These are phyloP conservation scores for Trachymyrmex cornetzi DNA, from an alignment of 1,140 invertebrate species.

Conservation along the genomic window DNA sequence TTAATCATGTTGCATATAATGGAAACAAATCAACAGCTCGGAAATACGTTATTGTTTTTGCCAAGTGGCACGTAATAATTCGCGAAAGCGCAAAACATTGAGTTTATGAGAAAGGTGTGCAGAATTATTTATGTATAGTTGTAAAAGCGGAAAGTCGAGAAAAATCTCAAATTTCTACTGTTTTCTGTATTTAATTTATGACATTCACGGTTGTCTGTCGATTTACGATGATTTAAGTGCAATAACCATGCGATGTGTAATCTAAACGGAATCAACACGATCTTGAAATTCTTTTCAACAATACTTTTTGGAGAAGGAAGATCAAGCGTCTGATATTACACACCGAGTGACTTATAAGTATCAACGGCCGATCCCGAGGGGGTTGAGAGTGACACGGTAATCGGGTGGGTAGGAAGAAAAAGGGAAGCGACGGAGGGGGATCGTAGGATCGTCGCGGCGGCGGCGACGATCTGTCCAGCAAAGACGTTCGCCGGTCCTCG, in stretches of 20 bases:
- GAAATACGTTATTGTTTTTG: no score
- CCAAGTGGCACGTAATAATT: not conserved
- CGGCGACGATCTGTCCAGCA: slow-evolving; percentile 45
- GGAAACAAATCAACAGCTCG: not conserved
- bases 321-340: slow-evolving; percentile 29
- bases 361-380: not conserved
- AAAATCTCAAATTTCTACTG: not conserved
- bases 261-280: not conserved
- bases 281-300: slow-evolving; percentile 27
- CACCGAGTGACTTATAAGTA: not conserved
- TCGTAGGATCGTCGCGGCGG: slow-evolving; percentile 45
- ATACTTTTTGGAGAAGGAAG: not conserved
- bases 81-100: not conserved
- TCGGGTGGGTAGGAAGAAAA: slow-evolving; percentile 1
- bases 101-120: not conserved
- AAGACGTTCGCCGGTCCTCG: slow-evolving; percentile 48
- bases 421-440: not conserved
- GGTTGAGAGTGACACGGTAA: slow-evolving; percentile 19
- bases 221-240: not conserved
- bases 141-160: not conserved
- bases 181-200: not conserved
- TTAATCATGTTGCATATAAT: not conserved
- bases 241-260: not conserved
- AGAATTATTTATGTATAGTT: not conserved
- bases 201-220: not conserved